Base-by-base conservation (phyloP, 2,888 invertebrate genomes). In the Drosophila tripunctata region DNA sequence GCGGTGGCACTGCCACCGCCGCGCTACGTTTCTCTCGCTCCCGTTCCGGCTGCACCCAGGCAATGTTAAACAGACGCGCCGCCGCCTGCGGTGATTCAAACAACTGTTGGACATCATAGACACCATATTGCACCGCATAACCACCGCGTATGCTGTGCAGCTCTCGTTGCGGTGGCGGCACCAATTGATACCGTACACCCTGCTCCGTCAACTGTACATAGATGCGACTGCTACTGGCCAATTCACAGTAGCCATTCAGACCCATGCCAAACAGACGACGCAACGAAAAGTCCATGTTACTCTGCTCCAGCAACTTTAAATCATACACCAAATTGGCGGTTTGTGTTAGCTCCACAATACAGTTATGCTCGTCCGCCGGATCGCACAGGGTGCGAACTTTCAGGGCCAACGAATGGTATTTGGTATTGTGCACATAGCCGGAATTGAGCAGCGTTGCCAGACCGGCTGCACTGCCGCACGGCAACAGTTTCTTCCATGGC, bases 401-500 rank as follows among this genome's bases (percentile, higher is more conserved):
- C 35, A 99, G 92, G 19, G 96, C 96, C 58, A 98, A 92, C 0
- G 98, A 98, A 92, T 98, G 97, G 89, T 97, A 99, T 87, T 96
- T 96, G 2, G 98, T 96, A 88, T 97, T 97, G 90, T 98, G 97
- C 56, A 99, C 95, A 90, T 95, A 94, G 52, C 96, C 96, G 0
- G 99, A 96, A 91, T 98, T 98, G 3, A 99, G 93, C 48, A 99
- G 92, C 0, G 96, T 95, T 12, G 96, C 95, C 77, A 99, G 93
- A 2, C 99, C 99, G 87, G 94, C 94, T 90, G 94, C 95, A n/a
- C 96, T 95, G 91, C 96, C 96, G 92, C 99, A 99, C 0, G 99
- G 99, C 41, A 99, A 91, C 3, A 99, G 92, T 90, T 99, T 99
- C 88, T 98, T 98, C 96, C 99, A 99, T 0, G 99, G 99, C 10